A percentile compares a stretch with the other conserved stretches of the same genome.
phyloP scores from a whole-genome alignment of 2,888 invertebrate species.

The Cosmopolites sordidus region DNA sequence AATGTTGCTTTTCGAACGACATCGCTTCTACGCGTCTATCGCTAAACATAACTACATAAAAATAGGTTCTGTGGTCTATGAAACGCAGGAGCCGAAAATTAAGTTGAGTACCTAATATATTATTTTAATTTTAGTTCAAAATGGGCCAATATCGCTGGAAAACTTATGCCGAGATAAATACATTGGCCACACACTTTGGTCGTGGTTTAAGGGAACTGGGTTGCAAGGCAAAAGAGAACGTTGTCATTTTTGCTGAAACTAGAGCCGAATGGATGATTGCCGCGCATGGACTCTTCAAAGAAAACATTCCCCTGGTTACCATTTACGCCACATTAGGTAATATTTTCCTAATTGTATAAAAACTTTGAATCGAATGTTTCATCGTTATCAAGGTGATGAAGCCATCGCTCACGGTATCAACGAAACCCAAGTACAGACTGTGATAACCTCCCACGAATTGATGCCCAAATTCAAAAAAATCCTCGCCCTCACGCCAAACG shows the following conservation, averaged over 20 bases:
- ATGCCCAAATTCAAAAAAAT: constrained; percentile 85
- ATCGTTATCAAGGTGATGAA: constrained; percentile 63
- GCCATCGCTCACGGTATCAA: constrained; percentile 95
- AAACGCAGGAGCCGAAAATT: no score
- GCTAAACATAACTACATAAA: no score
- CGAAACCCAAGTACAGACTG: constrained; percentile 90
- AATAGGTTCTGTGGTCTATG: no score
- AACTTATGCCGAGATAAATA: constrained; percentile 72
- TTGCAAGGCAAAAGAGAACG: constrained; percentile 64
- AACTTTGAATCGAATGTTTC: no score
- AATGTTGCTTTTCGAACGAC: no score
- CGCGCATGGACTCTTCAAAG: constrained; percentile 93
- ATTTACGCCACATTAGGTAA: constrained; percentile 83
- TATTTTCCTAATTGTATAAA: no score
- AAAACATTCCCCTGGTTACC: constrained; percentile 93
- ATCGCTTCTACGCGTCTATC: no score
- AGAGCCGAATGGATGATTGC: constrained; percentile 97
- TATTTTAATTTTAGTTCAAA: constrained; percentile 62
- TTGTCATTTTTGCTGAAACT: constrained; percentile 96
- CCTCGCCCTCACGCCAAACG: constrained; percentile 65
- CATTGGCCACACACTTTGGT: constrained; percentile 73
- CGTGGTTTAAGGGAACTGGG: constrained; percentile 80
- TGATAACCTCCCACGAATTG: constrained; percentile 89
- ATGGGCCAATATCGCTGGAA: constrained; percentile 93
- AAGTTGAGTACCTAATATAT: no score